A percentile compares a stretch with the other conserved stretches of the same genome.
These are phyloP conservation scores for Eurytoma californica DNA, from an alignment of 2,888 invertebrate genomes.

Conservation along the genomic window DNA sequence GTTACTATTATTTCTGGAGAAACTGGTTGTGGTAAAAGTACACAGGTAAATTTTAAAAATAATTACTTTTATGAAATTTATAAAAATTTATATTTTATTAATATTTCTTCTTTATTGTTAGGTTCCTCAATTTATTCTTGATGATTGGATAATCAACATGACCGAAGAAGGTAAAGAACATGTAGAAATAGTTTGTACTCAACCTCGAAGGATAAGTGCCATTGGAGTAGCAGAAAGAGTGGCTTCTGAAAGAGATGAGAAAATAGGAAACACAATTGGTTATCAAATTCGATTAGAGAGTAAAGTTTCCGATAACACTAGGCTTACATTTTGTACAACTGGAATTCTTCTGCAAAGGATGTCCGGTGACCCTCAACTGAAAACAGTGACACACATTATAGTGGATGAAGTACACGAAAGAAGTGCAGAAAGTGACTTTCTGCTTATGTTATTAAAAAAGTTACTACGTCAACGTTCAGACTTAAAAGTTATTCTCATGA, in stretches of 20 bases:
- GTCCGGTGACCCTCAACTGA: conserved; percentile 85
- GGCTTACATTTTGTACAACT: conserved; percentile 94
- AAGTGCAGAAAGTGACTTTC: conserved; percentile 92
- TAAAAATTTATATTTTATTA: neutral
- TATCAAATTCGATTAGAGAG: conserved; percentile 88
- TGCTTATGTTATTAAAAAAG: conserved; percentile 88
- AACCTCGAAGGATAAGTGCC: conserved; percentile 93
- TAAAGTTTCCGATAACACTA: conserved; percentile 85
- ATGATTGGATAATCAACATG: conserved; percentile 85
- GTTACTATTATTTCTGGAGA: conserved; percentile 88
- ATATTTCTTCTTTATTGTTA: conserved; percentile 61
- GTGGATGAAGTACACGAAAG: conserved; percentile 96
- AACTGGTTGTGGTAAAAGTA: conserved; percentile 90
- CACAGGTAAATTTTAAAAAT: conserved; percentile 77
- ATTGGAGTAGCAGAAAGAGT: conserved; percentile 95
- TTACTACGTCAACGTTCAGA: conserved; percentile 84
- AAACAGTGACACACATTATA: conserved; percentile 88
- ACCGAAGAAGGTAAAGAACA: conserved; percentile 78
- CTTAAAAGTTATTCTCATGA: conserved; percentile 92
- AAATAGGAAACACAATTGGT: conserved; percentile 82
- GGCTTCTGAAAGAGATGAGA: conserved; percentile 89
- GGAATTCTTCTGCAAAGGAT: conserved; percentile 91
- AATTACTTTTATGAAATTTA: conserved; percentile 2
- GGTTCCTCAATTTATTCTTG: conserved; percentile 95
- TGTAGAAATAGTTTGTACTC: conserved; percentile 92